A percentile compares a stretch with the other conserved stretches of the same genome.
Conservation (phyloP, 2,113 vertebrate genomes). For the Syngnathus scovelli region DNA sequence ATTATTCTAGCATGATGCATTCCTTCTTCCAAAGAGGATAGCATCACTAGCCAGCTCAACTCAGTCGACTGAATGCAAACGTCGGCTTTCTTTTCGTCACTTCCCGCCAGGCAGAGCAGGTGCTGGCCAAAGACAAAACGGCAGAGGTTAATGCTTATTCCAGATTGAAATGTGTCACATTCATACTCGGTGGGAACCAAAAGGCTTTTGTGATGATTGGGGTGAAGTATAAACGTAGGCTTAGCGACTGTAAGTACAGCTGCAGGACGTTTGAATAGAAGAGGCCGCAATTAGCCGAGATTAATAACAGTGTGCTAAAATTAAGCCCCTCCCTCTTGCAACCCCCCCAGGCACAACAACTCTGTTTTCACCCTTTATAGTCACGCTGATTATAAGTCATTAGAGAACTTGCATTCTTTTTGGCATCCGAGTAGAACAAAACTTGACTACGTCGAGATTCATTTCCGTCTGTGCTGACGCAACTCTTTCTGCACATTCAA, state of each 20-base stretch:
- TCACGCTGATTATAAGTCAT: conserved; percentile 62
- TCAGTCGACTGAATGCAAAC: conserved; percentile 49
- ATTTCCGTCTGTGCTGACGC: neutral
- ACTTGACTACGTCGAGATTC: neutral
- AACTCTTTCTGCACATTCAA: too few relatives aligned
- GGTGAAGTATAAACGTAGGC: conserved; percentile 25
- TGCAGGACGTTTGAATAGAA: conserved; percentile 44
- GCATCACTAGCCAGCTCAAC: conserved; percentile 30
- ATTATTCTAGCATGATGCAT: conserved; percentile 72
- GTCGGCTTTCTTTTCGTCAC: conserved; percentile 7
- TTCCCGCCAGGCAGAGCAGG: conserved; percentile 28
- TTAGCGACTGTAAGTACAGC: conserved; percentile 61
- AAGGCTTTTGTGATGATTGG: neutral
- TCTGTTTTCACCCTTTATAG: conserved; percentile 58
- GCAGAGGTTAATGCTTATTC: neutral
- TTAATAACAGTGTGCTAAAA: conserved; percentile 61
- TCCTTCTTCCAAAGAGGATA: conserved; percentile 64
- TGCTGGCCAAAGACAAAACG: conserved; percentile 10
- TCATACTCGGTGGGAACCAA: neutral
- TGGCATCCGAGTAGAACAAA: neutral
- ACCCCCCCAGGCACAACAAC: conserved; percentile 41
- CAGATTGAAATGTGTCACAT: neutral
- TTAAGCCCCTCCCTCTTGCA: conserved; percentile 32
- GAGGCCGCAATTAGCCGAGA: conserved; percentile 67
- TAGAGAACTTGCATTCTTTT: conserved; percentile 27